Conservation (phyloP, 2,797 vertebrate genomes). For the Premnoplex brunnescens region DNA sequence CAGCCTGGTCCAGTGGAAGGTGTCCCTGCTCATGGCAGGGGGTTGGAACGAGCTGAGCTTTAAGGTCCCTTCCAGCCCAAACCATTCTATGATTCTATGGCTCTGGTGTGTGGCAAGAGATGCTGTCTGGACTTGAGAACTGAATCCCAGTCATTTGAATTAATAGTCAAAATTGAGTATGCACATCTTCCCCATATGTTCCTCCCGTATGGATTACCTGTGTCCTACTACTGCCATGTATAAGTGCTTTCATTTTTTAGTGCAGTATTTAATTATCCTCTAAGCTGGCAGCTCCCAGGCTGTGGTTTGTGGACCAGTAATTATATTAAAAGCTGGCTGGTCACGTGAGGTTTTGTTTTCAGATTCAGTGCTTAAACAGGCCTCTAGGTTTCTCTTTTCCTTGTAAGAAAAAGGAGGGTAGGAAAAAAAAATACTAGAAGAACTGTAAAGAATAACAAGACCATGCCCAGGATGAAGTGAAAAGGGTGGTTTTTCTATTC, state of each 20-base stretch:
- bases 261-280: not conserved
- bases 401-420: not conserved
- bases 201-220: not conserved
- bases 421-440: not conserved
- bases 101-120: not conserved
- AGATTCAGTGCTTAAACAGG: not conserved
- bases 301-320: not conserved
- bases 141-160: not conserved
- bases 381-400: not conserved
- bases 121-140: not conserved
- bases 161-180: fast-evolving
- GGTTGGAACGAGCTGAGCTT: not conserved
- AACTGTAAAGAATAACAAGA: not conserved
- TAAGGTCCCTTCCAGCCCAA: not conserved
- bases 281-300: not conserved
- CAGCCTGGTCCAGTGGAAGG: not conserved
- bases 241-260: not conserved
- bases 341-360: not conserved
- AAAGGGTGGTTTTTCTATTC: not conserved
- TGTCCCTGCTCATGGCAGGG: not conserved
- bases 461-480: not conserved
- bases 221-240: not conserved
- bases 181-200: not conserved
- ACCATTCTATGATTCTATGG: not conserved
- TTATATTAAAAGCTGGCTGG: not conserved